Evolutionary conservation across 2,113 vertebrate species (phyloP), one percentile per base, ranked within the genome.

Genomic region (Pseudorasbora parva): DNA sequence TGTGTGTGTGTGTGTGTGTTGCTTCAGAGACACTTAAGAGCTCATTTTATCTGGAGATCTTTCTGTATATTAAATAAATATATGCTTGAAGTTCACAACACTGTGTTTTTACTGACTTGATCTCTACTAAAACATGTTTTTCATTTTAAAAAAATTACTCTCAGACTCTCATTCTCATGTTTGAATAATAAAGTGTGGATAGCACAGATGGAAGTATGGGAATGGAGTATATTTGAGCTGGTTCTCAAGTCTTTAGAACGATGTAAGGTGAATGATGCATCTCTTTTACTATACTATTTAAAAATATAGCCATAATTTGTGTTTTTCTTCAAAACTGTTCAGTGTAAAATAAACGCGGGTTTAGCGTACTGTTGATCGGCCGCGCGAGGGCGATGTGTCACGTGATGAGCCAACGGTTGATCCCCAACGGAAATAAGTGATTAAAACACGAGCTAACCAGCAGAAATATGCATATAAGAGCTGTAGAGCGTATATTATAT

Each of bases 1-100:
- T 37, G 33, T 37, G 33, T 37, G 33, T 37, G 33, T 37, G 37
- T 56, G 54, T 57, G 57, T 59, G 11, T 25, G 54, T 57, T n/a
- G 57, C 23, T 59, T 59, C n/a, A 25, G 57, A 60, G 57, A 59
- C 8, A 3, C 4, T 11, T 1, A 17, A 23, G 8, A 59, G n/a
- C n/a, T 23, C n/a, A 1, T 6, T 27, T 25, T 60, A 25, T 62
- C 59, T 15, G 11, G 59, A 62, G 37, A 85, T 59, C 82, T 79
- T 81, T 72, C 84, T 86, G 83, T 86, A 23, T 88, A 74, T 69
- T 72, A 73, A 91, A 90, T 92, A 92, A 92, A 93, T 69, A 12
- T 8, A 78, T 15, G 8, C 8, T 51, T 78, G 0, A 51, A 88
- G 87, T 54, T 54, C 15, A 54, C 47, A 78, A 15, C 69, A 12